Percentiles rank a stretch among this genome's conserved stretches.
Evolutionary conservation across 2,113 vertebrate genomes (phyloP).

Genomic region (Lophura nycthemera): DNA sequence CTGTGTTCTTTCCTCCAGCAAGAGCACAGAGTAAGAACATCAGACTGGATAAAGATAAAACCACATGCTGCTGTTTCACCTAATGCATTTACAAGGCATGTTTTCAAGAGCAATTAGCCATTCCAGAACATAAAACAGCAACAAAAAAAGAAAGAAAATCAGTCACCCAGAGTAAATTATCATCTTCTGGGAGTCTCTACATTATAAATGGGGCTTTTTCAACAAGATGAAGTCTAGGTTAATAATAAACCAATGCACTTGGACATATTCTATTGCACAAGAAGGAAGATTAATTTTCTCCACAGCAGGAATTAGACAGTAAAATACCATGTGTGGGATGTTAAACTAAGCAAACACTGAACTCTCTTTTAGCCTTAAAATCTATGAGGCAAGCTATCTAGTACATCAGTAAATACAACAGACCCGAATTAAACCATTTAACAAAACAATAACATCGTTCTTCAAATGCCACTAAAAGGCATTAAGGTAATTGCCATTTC

Average conservation of each 20-base stretch:
- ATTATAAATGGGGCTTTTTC: background rate
- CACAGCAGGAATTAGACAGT: background rate
- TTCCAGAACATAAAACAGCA: background rate
- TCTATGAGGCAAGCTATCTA: background rate
- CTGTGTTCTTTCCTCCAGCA: background rate
- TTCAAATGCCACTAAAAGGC: background rate
- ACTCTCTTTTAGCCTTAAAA: background rate
- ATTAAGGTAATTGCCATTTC: background rate
- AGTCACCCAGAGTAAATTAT: background rate
- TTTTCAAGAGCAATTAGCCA: constrained; percentile 24
- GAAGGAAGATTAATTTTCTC: constrained; percentile 2
- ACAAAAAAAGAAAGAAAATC: background rate
- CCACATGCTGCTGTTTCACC: background rate
- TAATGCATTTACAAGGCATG: background rate
- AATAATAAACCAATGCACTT: background rate
- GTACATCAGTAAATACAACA: background rate
- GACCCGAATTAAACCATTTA: background rate
- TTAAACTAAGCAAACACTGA: background rate
- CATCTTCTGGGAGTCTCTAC: background rate
- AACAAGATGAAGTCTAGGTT: constrained; percentile 8
- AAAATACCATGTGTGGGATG: background rate
- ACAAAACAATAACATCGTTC: background rate
- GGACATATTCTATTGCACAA: background rate
- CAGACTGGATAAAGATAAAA: background rate
- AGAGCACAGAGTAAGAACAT: background rate